Conservation (phyloP, 2,888 invertebrate genomes). For the Parelbella ahira region DNA sequence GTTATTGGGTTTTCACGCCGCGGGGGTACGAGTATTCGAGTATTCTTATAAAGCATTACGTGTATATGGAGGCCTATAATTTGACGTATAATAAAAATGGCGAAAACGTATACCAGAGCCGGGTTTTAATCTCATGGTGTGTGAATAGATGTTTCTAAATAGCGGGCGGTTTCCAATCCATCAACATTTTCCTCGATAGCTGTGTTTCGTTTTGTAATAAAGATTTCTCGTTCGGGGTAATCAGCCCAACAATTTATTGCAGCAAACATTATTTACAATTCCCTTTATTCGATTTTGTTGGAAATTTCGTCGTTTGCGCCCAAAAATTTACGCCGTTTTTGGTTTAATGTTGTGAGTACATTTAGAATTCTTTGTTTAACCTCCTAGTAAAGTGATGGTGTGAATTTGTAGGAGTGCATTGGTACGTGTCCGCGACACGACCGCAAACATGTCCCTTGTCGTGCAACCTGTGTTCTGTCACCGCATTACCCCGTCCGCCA, state of each 20-base stretch:
- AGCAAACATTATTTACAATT: no score
- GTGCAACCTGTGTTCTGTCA: conserved; percentile 26
- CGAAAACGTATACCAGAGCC: conserved; percentile 8
- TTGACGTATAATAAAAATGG: conserved; percentile 15
- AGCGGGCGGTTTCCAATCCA: conserved; percentile 14
- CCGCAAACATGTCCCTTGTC: conserved; percentile 45
- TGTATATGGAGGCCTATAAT: conserved; percentile 10
- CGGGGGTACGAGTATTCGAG: not conserved
- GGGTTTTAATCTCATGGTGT: conserved; percentile 17
- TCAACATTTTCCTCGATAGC: conserved; percentile 20
- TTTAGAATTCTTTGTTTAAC: no score
- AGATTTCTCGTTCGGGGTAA: no score
- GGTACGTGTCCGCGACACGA: conserved; percentile 36
- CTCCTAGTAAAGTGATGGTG: no score
- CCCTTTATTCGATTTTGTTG: no score
- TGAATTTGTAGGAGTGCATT: conserved; percentile 27
- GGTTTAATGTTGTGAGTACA: no score
- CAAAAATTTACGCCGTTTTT: no score
- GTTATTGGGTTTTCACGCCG: conserved; percentile 23
- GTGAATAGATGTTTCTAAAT: conserved; percentile 13
- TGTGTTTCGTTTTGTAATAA: no score
- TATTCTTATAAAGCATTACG: conserved; percentile 9
- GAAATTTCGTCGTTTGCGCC: no score
- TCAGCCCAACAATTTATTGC: no score
- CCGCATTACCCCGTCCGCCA: conserved; percentile 9